Conservation (phyloP, 2,797 vertebrate species). For the Setipinna tenuifilis region DNA sequence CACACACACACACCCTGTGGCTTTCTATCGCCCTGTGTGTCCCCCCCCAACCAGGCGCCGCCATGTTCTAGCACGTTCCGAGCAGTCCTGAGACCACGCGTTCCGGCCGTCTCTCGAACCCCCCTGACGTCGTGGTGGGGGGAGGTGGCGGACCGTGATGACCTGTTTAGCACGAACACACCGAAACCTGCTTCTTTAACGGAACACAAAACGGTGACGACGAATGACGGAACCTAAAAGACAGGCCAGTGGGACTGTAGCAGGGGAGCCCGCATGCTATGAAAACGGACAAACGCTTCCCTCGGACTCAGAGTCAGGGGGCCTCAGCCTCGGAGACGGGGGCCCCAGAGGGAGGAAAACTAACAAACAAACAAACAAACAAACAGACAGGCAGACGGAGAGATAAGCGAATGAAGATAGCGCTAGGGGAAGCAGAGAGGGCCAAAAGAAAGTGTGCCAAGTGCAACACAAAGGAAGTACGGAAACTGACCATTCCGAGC, state of each 20-base stretch:
- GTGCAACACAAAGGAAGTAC: constrained; percentile 76
- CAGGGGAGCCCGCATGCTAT: not conserved
- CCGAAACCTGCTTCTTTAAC: constrained; percentile 2
- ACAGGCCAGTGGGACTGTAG: not conserved
- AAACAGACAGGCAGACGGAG: not conserved
- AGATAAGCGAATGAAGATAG: not conserved
- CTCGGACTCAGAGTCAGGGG: not conserved
- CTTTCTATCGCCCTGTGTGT: constrained; percentile 83
- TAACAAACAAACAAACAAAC: not conserved
- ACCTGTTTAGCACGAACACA: not conserved
- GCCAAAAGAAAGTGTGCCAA: constrained; percentile 61
- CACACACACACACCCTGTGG: constrained; percentile 75
- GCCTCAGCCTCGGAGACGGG: too few relatives aligned
- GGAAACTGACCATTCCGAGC: constrained; percentile 85
- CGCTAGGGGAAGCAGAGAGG: not conserved
- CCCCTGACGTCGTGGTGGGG: constrained; percentile 71
- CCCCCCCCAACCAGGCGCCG: constrained; percentile 83
- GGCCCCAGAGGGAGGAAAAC: not conserved
- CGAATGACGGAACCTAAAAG: too few relatives aligned
- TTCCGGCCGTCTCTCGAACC: constrained; percentile 89
- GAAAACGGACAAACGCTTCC: not conserved
- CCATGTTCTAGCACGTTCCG: constrained; percentile 84
- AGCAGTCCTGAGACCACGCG: constrained; percentile 85
- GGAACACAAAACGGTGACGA: not conserved
- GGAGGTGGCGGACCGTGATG: not conserved